Base-by-base conservation (phyloP, 2,113 vertebrate genomes). In the Cinclus mexicanus region DNA sequence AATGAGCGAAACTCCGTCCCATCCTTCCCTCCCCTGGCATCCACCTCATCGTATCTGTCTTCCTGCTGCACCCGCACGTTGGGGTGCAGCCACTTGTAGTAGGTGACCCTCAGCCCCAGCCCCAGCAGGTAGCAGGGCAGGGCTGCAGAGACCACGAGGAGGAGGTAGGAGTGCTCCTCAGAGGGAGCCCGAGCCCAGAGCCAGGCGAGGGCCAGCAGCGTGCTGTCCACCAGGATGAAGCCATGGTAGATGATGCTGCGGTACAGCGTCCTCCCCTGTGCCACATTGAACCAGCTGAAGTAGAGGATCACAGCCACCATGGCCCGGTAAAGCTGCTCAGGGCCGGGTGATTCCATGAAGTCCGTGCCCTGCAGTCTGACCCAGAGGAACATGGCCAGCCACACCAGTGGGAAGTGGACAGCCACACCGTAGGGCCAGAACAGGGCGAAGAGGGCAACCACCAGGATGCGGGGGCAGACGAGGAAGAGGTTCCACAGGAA, bases 261-360 rank as follows among this genome's bases (percentile, higher is more conserved):
- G 81, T 95, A 53, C 22, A 96, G 90, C 0, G 99, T 99, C 19
- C 61, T 97, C 6, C 99, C 99, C 49, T 97, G 98, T 0, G 98
- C 95, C 81, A 99, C 98, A 0, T 99, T 99, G 91, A 99, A 99
- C 99, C 99, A 99, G 97, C 98, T 99, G 98, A 99, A 99, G 95
- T 99, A 99, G 93, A 99, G 99, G 71, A 99, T 98, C 55, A 98
- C 96, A 0, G 98, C 99, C 37, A 99, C 98, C 0, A 98, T 83
- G 69, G 97, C 98, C 28, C 98, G 98, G 97, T 99, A 99, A 15
- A 99, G 98, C 97, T 98, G 97, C 97, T 99, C 99, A 0, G 98
- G 98, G 2, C 63, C n/a, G 0, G 52, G 7, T 0, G 96, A 98
- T 23, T 98, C 98, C 99, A 99, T 99, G 70, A 99, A 99, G 86